Evolutionary conservation across 2,113 vertebrate species (phyloP), one percentile per base, ranked within the genome.

Genomic region (Arenaria interpres): DNA sequence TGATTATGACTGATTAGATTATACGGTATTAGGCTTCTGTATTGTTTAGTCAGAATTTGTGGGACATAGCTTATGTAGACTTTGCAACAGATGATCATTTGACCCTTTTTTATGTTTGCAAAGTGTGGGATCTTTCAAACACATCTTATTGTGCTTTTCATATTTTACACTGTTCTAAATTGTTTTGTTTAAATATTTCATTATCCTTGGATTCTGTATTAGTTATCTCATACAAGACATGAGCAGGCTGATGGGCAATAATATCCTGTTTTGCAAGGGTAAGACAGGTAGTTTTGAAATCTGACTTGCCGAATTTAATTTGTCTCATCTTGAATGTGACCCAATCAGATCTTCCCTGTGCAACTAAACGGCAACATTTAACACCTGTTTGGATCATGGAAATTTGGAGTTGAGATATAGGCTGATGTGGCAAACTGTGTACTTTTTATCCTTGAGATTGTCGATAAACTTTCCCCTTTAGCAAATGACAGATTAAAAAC

Each of bases 281-380:
- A 89, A 43, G 33, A 91, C 25, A 89, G 24, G n/a, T 41, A 37
- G n/a, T 83, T 96, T 93, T 94, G 71, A 90, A 96, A 92, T 86
- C 43, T 97, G 46, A 68, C 83, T 92, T 74, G 57, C 22, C 25
- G 93, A 75, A 95, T 97, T 95, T 79, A 95, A 96, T 88, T 82
- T 39, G 46, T 87, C 25, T 94, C 35, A 72, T 93, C 79, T 95
- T 30, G 51, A 92, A 53, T 37, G 13, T 84, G 54, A 96, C 37
- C 54, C 78, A 88, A 90, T 48, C 92, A 95, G 74, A 57, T 10
- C 46, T 88, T 67, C 60, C 57, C 33, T 74, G 32, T 68, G 41
- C 27, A 93, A 59, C 16, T 73, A 95, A 87, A 95, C 12, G 89
- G 14, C 8, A 88, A 56, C 30, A 54, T 43, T 93, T 89, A 95